Base-by-base conservation (phyloP, 1,140 invertebrate species). In the Drosophila varians region DNA sequence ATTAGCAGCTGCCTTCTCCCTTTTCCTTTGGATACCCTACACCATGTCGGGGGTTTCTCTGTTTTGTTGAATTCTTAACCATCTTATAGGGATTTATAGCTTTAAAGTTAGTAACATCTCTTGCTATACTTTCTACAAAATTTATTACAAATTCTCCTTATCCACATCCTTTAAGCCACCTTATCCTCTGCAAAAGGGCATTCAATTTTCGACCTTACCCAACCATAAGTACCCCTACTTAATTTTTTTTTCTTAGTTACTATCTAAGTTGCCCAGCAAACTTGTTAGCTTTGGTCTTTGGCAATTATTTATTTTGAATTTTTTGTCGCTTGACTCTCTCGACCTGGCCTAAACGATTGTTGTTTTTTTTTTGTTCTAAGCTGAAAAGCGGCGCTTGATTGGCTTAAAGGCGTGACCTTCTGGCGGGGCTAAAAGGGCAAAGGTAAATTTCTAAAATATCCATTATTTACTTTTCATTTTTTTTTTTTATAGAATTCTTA, bases 1-100 rank as follows among this genome's bases (percentile, higher is more conserved):
- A 74, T 74, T 64, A 26, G n/a, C n/a, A 11, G 9, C 53, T n/a
- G 42, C 40, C 28, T 52, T 48, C 31, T 38, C 28, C 54, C 19
- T 25, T 36, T 12, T 9, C 8, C 12, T 55, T 34, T 11, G 3
- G 26, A 23, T 14, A 19, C 46, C 25, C 19, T 46, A 46, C 52
- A 14, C 40, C 58, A 12, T 14, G 43, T 34, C 12, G 7, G 2
- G 2, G 28, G 0, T 8, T 36, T 6, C n/a, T n/a, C n/a, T n/a
- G n/a, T n/a, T n/a, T n/a, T n/a, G n/a, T n/a, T n/a, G n/a, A n/a
- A n/a, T n/a, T n/a, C n/a, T n/a, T n/a, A n/a, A n/a, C n/a, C n/a
- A n/a, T n/a, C n/a, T n/a, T n/a, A n/a, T n/a, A n/a, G n/a, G n/a
- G n/a, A n/a, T n/a, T n/a, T n/a, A n/a, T n/a, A n/a, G n/a, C n/a